Percentiles rank a stretch among this genome's conserved stretches.
These are phyloP conservation scores for Alexandromys fortis DNA, from an alignment of 2,113 vertebrate species.

Conservation along the genomic window DNA sequence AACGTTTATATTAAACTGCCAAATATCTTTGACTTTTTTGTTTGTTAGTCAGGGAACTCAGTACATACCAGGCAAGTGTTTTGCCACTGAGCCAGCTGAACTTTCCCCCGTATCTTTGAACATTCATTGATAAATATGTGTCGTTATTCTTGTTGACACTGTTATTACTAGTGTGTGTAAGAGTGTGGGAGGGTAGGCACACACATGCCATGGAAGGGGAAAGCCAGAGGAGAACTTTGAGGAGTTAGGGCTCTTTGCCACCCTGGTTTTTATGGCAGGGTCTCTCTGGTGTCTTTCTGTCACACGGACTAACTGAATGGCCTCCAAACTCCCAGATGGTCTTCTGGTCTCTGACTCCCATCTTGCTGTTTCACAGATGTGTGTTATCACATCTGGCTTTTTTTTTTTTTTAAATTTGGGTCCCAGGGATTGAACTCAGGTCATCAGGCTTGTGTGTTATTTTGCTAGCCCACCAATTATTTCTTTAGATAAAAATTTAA, in stretches of 20 bases:
- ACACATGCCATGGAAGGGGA: neutral
- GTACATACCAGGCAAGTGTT: neutral
- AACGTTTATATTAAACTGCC: neutral
- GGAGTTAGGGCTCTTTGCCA: neutral
- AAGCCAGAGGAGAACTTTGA: too few relatives aligned
- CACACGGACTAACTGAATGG: neutral
- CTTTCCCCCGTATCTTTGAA: neutral
- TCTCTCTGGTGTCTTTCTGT: neutral
- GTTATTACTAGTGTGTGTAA: neutral
- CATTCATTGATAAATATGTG: neutral
- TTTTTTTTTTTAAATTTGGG: neutral
- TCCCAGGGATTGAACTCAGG: neutral
- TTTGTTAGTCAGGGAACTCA: neutral
- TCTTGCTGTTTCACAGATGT: neutral
- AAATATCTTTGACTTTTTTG: neutral
- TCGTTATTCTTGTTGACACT: neutral
- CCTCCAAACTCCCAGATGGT: too few relatives aligned
- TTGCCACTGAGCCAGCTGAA: neutral
- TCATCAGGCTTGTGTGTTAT: neutral
- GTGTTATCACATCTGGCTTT: neutral
- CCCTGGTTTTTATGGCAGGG: neutral
- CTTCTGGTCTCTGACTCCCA: neutral
- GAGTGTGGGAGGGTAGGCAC: too few relatives aligned
- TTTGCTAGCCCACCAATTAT: neutral
- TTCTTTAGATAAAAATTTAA: slow-evolving; percentile 27